Conservation (phyloP, 2,888 invertebrate species). For the Labia minor region DNA sequence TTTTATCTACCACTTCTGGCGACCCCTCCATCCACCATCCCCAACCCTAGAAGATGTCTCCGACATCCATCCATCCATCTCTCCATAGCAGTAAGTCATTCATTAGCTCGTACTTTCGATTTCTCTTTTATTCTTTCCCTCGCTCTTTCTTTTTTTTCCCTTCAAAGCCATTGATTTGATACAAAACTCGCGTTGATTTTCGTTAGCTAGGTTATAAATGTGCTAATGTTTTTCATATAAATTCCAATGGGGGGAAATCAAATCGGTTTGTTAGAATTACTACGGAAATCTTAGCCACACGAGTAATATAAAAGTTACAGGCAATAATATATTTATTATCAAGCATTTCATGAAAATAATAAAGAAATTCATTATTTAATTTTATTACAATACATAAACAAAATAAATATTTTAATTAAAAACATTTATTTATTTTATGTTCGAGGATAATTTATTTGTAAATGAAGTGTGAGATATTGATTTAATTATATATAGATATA, state of each 20-base stretch:
- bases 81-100: background rate
- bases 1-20: slow-evolving; percentile 13
- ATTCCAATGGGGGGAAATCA: background rate
- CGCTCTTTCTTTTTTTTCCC: background rate
- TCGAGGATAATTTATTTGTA: too few relatives aligned
- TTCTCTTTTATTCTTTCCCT: background rate
- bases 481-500: too few relatives aligned
- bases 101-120: background rate
- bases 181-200: slow-evolving; percentile 3
- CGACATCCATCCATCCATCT: background rate
- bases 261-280: background rate
- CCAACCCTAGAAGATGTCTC: background rate
- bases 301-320: too few relatives aligned
- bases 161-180: background rate
- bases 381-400: too few relatives aligned
- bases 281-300: background rate
- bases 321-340: too few relatives aligned
- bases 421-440: too few relatives aligned
- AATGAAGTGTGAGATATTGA: too few relatives aligned
- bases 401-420: too few relatives aligned
- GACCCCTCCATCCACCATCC: background rate
- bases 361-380: too few relatives aligned
- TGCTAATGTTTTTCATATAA: background rate
- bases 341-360: too few relatives aligned
- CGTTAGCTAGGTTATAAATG: background rate